A percentile compares a stretch with the other conserved stretches of the same genome.
These are phyloP conservation scores for Seira sanloemensis DNA, from an alignment of 2,888 invertebrate genomes.

Conservation along the genomic window DNA sequence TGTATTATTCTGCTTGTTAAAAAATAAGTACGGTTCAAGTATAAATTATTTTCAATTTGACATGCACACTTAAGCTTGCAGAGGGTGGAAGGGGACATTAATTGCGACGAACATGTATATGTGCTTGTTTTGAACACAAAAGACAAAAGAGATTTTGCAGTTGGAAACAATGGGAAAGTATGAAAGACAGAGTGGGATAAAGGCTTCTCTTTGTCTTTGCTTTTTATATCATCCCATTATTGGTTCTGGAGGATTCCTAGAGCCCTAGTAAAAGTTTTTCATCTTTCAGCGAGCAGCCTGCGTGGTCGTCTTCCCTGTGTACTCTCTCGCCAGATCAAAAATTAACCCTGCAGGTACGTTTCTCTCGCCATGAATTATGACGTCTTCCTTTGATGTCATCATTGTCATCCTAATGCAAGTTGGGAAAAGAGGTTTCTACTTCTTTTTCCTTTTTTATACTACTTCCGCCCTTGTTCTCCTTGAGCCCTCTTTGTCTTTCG, in stretches of 20 bases:
- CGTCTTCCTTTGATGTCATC: slow-evolving; percentile 59
- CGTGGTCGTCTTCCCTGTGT: slow-evolving; percentile 11
- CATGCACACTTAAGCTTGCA: neutral
- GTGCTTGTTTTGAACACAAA: neutral
- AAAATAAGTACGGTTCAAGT: neutral
- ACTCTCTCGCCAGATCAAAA: neutral
- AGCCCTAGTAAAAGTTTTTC: slow-evolving; percentile 25
- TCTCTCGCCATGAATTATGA: slow-evolving; percentile 56
- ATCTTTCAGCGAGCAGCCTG: neutral
- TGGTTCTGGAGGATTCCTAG: neutral
- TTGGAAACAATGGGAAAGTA: neutral
- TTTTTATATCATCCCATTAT: neutral
- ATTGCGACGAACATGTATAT: neutral
- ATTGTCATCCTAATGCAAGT: slow-evolving; percentile 1
- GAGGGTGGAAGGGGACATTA: neutral
- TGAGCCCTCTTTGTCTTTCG: neutral
- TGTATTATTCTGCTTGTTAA: neutral
- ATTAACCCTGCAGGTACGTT: slow-evolving; percentile 56
- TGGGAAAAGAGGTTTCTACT: neutral
- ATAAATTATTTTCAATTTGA: neutral
- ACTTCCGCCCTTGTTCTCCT: slow-evolving; percentile 4
- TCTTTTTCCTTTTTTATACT: slow-evolving; percentile 14
- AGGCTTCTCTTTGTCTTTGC: neutral
- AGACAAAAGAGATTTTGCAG: neutral
- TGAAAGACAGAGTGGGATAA: neutral